A percentile compares a stretch with the other conserved stretches of the same genome.
Conservation (phyloP, 2,888 invertebrate species). For the Sarcophaga variegata region DNA sequence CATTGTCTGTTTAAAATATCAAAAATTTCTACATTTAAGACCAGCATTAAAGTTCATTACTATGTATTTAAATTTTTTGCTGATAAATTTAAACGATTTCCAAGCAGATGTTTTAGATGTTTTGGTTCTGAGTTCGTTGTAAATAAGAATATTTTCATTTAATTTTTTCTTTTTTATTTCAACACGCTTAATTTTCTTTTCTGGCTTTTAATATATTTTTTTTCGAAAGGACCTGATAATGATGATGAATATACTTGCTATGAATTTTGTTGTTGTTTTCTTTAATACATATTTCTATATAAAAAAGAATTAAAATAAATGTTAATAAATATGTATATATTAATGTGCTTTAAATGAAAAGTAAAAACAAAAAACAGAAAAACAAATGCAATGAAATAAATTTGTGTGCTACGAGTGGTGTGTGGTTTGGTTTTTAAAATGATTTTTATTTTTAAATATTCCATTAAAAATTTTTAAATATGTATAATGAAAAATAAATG, state of each 20-base stretch:
- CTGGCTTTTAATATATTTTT: not conserved
- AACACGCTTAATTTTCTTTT: not conserved
- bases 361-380: not conserved
- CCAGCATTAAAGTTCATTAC: too few relatives aligned
- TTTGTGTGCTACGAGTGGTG: conserved; percentile 10
- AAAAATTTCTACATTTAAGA: too few relatives aligned
- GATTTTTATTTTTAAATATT: conserved; percentile 8
- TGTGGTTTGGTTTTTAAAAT: conserved; percentile 18
- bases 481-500: not conserved
- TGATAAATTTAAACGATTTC: not conserved
- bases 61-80: not conserved
- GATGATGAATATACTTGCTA: conserved; percentile 68
- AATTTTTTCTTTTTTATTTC: too few relatives aligned
- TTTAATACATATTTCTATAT: conserved; percentile 12
- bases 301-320: conserved; percentile 13
- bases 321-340: not conserved
- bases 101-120: conserved; percentile 1
- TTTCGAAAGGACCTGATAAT: conserved; percentile 52
- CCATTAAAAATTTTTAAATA: not conserved
- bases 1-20: too few relatives aligned
- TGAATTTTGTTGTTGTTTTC: conserved; percentile 67
- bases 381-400: conserved; percentile 41
- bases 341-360: not conserved
- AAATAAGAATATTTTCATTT: not conserved
- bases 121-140: not conserved